Percentiles rank a stretch among this genome's conserved stretches.
Conservation (phyloP, 2,113 vertebrate species). For the Conger conger region DNA sequence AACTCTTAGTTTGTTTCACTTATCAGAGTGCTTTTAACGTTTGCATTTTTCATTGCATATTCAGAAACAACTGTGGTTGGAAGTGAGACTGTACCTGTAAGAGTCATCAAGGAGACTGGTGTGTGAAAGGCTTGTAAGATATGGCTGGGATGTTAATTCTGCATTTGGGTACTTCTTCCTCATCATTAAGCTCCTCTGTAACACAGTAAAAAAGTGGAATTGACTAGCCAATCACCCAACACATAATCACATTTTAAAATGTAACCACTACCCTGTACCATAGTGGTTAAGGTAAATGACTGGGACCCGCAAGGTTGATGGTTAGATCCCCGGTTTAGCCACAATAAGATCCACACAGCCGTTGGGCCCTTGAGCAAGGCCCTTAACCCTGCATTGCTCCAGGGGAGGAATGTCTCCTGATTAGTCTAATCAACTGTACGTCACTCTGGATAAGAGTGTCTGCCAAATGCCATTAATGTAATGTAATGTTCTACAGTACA, state of each 20-base stretch:
- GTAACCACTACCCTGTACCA: too few species aligned
- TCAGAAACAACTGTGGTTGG: background rate
- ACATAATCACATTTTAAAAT: background rate
- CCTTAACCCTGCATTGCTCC: too few species aligned
- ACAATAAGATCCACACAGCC: too few species aligned
- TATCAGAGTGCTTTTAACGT: background rate
- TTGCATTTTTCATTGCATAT: background rate
- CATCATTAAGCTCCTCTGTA: background rate
- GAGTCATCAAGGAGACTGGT: background rate
- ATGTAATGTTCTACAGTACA: too few species aligned
- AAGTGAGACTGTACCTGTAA: background rate
- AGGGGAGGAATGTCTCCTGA: too few species aligned
- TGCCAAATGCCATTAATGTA: too few species aligned
- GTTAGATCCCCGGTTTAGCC: too few species aligned
- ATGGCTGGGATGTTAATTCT: background rate
- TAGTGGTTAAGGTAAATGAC: too few species aligned
- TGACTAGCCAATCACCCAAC: background rate
- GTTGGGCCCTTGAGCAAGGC: too few species aligned
- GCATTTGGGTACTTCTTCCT: background rate
- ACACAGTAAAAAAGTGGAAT: background rate
- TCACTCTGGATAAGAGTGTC: too few species aligned
- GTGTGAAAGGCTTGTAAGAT: background rate
- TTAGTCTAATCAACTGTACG: too few species aligned
- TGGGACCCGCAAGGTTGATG: too few species aligned
- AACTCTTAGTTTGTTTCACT: background rate